phyloP scores from a whole-genome alignment of 2,797 vertebrate genomes.

The Centroberyx gerrardi region DNA sequence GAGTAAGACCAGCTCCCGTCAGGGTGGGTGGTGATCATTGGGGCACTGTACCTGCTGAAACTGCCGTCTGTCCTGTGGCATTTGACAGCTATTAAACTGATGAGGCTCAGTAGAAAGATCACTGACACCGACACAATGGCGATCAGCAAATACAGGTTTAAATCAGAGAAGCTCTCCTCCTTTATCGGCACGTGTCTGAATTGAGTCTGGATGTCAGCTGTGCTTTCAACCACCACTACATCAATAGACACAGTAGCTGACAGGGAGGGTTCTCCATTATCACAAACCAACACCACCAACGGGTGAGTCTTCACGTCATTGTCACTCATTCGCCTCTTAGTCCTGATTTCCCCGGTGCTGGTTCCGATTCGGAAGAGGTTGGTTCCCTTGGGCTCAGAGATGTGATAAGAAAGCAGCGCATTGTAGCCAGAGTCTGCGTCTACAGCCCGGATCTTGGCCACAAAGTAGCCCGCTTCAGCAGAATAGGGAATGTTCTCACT shows the following conservation, averaged over 20 bases:
- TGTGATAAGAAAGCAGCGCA: slow-evolving; percentile 89
- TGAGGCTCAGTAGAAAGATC: slow-evolving; percentile 89
- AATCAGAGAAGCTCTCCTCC: slow-evolving; percentile 80
- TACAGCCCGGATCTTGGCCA: slow-evolving; percentile 92
- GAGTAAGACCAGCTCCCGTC: slow-evolving; percentile 81
- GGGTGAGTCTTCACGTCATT: slow-evolving; percentile 86
- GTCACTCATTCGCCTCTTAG: slow-evolving; percentile 89
- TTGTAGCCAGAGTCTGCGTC: slow-evolving; percentile 92
- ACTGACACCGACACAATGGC: slow-evolving; percentile 88
- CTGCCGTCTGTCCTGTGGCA: slow-evolving; percentile 82
- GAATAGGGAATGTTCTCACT: slow-evolving; percentile 89
- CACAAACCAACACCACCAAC: slow-evolving; percentile 87
- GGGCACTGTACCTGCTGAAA: slow-evolving; percentile 67
- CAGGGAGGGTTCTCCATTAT: slow-evolving; percentile 89
- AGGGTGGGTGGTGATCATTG: slow-evolving; percentile 75
- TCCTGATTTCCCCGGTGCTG: slow-evolving; percentile 91
- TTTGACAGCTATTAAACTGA: slow-evolving; percentile 87
- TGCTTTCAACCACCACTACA: slow-evolving; percentile 87
- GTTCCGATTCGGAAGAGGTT: slow-evolving; percentile 89
- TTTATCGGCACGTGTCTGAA: slow-evolving; percentile 82
- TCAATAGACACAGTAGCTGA: slow-evolving; percentile 89
- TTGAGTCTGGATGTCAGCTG: slow-evolving; percentile 86
- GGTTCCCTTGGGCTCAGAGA: slow-evolving; percentile 86
- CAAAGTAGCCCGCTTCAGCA: slow-evolving; percentile 88
- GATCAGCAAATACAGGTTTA: slow-evolving; percentile 91